These are phyloP conservation scores for Campylomormyrus numenius DNA, from an alignment of 2,113 vertebrate genomes.

Conservation along the genomic window DNA sequence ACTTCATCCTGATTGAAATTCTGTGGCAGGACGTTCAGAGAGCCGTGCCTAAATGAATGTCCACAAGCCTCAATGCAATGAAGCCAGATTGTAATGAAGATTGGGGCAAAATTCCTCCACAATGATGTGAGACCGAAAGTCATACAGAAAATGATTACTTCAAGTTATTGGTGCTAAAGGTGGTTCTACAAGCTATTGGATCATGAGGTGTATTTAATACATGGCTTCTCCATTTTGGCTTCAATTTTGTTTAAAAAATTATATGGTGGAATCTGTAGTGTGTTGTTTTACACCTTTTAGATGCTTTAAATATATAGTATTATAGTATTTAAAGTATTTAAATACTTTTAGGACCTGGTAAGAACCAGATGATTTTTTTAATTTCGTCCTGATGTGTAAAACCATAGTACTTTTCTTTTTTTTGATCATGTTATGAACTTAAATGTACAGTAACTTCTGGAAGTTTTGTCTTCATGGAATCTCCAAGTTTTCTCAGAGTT, in stretches of 20 bases:
- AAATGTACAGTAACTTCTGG: not conserved
- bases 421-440: not conserved
- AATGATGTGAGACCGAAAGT: not conserved
- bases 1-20: not conserved
- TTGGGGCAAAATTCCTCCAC: not conserved
- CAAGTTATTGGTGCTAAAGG: not conserved
- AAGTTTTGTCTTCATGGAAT: not conserved
- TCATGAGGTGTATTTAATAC: not conserved
- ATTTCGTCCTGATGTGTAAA: not conserved
- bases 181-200: not conserved
- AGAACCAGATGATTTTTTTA: not conserved
- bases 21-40: not conserved
- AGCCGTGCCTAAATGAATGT: not conserved
- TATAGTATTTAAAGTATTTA: not conserved
- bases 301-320: no score
- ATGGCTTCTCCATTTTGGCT: not conserved
- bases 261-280: not conserved
- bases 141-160: not conserved
- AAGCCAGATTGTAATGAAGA: not conserved
- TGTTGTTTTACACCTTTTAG: not conserved
- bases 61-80: not conserved
- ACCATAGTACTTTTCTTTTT: not conserved
- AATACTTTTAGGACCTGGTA: not conserved
- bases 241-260: not conserved
- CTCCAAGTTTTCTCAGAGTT: not conserved